A percentile compares a stretch with the other conserved stretches of the same genome.
These are phyloP conservation scores for Agelastica alni DNA, from an alignment of 2,888 invertebrate species.

Conservation along the genomic window DNA sequence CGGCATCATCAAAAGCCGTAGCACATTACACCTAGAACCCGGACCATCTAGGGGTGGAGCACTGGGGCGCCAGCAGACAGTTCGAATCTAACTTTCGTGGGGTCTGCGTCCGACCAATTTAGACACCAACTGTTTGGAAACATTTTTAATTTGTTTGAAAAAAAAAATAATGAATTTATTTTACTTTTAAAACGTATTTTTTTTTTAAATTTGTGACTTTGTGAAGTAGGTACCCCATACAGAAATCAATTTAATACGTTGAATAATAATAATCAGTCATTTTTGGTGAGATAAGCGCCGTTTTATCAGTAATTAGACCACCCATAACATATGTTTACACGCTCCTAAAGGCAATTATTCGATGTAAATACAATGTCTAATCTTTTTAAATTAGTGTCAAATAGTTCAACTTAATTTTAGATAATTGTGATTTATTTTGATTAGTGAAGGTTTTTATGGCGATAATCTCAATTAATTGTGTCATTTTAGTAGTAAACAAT, in stretches of 20 bases:
- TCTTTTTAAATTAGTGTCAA: slow-evolving; percentile 46
- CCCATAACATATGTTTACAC: slow-evolving; percentile 42
- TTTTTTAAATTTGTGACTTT: no score
- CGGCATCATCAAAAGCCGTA: slow-evolving; percentile 13
- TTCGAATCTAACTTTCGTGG: no score
- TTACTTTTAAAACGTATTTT: no score
- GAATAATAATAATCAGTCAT: slow-evolving; percentile 28
- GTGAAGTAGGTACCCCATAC: no score
- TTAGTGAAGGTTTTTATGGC: slow-evolving; percentile 36
- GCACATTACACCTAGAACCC: background rate
- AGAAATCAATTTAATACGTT: no score
- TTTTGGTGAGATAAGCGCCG: slow-evolving; percentile 29
- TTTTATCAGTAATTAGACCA: slow-evolving; percentile 44
- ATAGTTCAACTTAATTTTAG: slow-evolving; percentile 48
- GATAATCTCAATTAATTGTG: slow-evolving; percentile 44
- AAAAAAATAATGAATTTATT: no score
- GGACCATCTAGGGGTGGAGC: slow-evolving; percentile 48
- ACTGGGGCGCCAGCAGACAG: slow-evolving; percentile 50
- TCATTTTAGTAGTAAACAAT: slow-evolving; percentile 41
- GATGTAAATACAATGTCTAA: slow-evolving; percentile 47
- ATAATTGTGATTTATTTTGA: slow-evolving; percentile 44
- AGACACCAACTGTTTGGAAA: no score
- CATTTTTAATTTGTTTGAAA: no score
- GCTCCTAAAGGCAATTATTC: slow-evolving; percentile 40
- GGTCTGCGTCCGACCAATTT: no score